Evolutionary conservation across 2,797 vertebrate species (phyloP), one percentile per base, ranked within the genome.

Genomic region (Pogoniulus pusillus): DNA sequence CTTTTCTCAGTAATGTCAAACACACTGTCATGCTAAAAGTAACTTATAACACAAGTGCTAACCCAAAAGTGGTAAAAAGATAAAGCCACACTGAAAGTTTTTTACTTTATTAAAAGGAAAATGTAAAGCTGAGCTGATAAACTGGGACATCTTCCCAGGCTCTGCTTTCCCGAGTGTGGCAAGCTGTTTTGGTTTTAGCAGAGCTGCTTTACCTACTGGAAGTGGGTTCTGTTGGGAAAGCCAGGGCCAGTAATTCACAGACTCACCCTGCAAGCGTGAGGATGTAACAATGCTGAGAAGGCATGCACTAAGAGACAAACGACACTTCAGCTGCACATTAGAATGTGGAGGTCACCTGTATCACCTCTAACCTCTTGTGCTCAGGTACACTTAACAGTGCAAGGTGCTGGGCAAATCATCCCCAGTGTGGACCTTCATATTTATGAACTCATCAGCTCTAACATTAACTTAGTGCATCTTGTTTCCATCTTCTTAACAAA

Each of bases 401-500:
- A 43, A 10, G 35, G 27, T 59, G 20, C 58, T 84, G 87, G 30
- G 71, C 49, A 90, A 71, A 71, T 80, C 49, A 64, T 58, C 35
- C 29, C 32, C 80, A 72, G 45, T 8, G 4, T 9, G 16, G 55
- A 54, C 60, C 12, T 87, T 73, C n/a, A 17, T 83, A 70, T 89
- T 91, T 80, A 89, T 75, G 82, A 73, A 68, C 68, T 68, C 83
- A 41, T 60, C 79, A 92, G 54, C 58, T 66, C 32, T 85, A 69
- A 34, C 80, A 41, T 92, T 93, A 81, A 68, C 82, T 87, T 30
- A 49, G 57, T 77, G 80, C 24, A 34, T 84, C 74, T 90, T 79
- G 54, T 89, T 92, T 95, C 89, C 83, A 90, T 79, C 71, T 68
- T 57, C 45, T 75, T 82, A 53, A 70, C 49, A 84, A 77, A 74